phyloP scores from a whole-genome alignment of 2,888 invertebrate genomes.

The Lasioglossum calceatum region DNA sequence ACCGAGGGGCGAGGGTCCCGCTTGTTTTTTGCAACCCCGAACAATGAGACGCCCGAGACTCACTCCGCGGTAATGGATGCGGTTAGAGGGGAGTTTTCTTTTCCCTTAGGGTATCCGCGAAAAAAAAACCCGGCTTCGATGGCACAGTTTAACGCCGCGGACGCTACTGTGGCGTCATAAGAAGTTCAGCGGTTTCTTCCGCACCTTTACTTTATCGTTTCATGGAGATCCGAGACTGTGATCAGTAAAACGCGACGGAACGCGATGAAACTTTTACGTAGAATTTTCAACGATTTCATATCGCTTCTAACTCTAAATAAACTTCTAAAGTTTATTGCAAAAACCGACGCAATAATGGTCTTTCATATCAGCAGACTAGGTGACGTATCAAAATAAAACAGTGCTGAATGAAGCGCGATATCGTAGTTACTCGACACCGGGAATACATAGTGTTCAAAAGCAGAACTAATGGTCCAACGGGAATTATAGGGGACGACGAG shows the following conservation, averaged over 20 bases:
- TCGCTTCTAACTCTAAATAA: too few species aligned
- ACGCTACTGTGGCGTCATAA: neutral
- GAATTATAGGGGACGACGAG: neutral
- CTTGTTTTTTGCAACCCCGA: conserved; percentile 39
- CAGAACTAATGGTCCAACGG: neutral
- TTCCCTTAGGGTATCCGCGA: neutral
- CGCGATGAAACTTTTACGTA: too few species aligned
- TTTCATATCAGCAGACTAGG: too few species aligned
- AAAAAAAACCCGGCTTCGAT: neutral
- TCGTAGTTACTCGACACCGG: neutral
- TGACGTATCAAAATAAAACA: too few species aligned
- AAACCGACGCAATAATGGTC: too few species aligned
- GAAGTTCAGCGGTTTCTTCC: too few species aligned
- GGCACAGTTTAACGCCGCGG: neutral
- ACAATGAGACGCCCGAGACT: conserved; percentile 37
- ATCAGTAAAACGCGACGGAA: too few species aligned
- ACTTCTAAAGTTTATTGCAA: too few species aligned
- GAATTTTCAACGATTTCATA: too few species aligned
- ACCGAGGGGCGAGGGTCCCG: conserved; percentile 10
- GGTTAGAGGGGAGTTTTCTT: conserved; percentile 35
- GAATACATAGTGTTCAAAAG: neutral
- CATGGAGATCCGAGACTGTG: too few species aligned
- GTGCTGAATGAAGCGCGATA: neutral
- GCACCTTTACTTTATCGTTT: neutral
- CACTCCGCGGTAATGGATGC: conserved; percentile 17